These are phyloP conservation scores for Agelaius phoeniceus DNA, from an alignment of 2,113 vertebrate species.

Conservation along the genomic window DNA sequence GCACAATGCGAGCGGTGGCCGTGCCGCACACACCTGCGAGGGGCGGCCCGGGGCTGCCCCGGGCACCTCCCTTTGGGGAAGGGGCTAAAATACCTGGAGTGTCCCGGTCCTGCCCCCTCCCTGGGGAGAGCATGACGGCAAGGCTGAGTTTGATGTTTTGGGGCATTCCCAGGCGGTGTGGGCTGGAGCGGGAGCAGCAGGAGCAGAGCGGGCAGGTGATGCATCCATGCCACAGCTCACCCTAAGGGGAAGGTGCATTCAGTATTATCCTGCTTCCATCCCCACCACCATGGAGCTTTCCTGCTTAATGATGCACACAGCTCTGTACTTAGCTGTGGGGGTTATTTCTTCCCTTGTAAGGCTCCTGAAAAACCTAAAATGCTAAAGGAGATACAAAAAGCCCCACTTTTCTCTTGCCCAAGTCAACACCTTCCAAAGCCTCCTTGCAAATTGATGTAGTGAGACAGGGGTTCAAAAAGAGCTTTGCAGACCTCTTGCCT, in stretches of 20 bases:
- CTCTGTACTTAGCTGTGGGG: neutral
- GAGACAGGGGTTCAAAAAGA: neutral
- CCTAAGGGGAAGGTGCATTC: fast-evolving
- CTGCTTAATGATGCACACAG: neutral
- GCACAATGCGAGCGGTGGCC: neutral
- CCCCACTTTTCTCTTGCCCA: neutral
- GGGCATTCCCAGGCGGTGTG: neutral
- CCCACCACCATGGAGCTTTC: neutral
- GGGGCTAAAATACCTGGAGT: neutral
- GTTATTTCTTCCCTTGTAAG: neutral
- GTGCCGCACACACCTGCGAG: neutral
- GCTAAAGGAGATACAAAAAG: neutral
- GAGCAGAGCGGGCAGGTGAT: neutral
- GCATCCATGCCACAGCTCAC: neutral
- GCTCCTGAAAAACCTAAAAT: neutral
- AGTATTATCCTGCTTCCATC: neutral
- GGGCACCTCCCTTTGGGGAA: neutral
- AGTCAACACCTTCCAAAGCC: neutral
- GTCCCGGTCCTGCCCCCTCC: neutral
- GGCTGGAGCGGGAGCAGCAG: neutral
- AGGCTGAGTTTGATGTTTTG: neutral
- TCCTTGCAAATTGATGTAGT: neutral
- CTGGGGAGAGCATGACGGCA: neutral
- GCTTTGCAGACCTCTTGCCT: neutral
- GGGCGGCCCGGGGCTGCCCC: neutral